phyloP scores from a whole-genome alignment of 2,797 vertebrate genomes.

The Neostethus bicornis region DNA sequence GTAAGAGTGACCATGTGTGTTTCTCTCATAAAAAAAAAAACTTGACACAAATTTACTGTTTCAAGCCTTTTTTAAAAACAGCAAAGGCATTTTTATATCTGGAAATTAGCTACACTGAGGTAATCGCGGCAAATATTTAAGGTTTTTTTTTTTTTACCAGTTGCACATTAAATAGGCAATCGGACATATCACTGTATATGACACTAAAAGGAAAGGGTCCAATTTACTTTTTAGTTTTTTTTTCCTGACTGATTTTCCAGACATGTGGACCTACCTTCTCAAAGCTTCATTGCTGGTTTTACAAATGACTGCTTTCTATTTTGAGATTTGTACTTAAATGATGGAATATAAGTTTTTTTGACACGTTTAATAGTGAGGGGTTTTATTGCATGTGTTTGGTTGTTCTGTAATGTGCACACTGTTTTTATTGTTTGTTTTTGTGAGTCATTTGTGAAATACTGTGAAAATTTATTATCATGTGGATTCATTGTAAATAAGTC shows the following conservation, averaged over 20 bases:
- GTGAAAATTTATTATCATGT: slow-evolving; percentile 46
- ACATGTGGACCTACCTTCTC: slow-evolving; percentile 45
- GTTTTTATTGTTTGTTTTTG: slow-evolving; percentile 18
- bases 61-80: not conserved
- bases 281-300: slow-evolving; percentile 21
- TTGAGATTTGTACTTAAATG: slow-evolving; percentile 46
- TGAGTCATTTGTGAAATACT: slow-evolving; percentile 43
- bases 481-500: slow-evolving; percentile 38
- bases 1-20: not conserved
- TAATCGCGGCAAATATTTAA: not conserved
- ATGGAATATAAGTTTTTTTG: slow-evolving; percentile 12
- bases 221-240: slow-evolving; percentile 14
- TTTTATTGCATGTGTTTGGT: slow-evolving; percentile 27
- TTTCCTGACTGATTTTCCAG: slow-evolving; percentile 49
- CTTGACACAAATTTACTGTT: not conserved
- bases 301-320: slow-evolving; percentile 45
- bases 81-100: not conserved
- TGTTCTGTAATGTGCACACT: slow-evolving; percentile 38
- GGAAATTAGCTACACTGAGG: slow-evolving; percentile 4
- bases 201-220: not conserved
- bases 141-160: not conserved
- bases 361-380: slow-evolving; percentile 28
- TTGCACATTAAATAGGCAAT: slow-evolving; percentile 32
- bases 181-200: slow-evolving; percentile 3
- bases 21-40: too few relatives aligned